Conservation (phyloP, 2,888 invertebrate species). For the Chrysotoxum bicinctum region DNA sequence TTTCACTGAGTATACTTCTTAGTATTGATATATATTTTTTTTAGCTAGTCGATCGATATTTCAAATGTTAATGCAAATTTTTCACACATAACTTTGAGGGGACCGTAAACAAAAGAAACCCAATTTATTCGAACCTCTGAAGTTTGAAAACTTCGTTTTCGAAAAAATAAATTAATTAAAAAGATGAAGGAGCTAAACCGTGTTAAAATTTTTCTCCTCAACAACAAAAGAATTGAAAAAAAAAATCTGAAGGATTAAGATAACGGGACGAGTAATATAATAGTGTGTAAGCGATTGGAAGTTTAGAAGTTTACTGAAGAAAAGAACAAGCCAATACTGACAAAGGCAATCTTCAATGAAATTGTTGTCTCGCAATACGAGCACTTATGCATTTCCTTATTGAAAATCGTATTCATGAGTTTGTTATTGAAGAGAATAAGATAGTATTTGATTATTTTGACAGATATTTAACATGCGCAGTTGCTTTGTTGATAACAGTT, state of each 20-base stretch:
- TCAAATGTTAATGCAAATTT: slow-evolving; percentile 46
- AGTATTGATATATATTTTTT: slow-evolving; percentile 45
- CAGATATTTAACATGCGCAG: slow-evolving; percentile 40
- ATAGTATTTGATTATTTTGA: slow-evolving; percentile 35
- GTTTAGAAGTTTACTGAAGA: slow-evolving; percentile 60
- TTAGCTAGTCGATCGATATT: slow-evolving; percentile 59
- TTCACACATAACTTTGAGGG: slow-evolving; percentile 20
- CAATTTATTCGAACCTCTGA: background rate
- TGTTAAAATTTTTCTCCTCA: background rate
- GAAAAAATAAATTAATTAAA: background rate
- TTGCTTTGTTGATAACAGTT: slow-evolving; percentile 40
- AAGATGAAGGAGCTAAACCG: background rate
- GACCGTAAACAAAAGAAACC: slow-evolving; percentile 4
- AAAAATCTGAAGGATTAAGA: slow-evolving; percentile 16
- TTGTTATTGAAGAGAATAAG: slow-evolving; percentile 54
- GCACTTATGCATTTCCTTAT: slow-evolving; percentile 36
- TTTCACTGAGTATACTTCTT: slow-evolving; percentile 20
- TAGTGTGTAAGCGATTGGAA: slow-evolving; percentile 34
- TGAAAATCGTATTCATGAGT: slow-evolving; percentile 22
- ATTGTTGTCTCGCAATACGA: slow-evolving; percentile 16
- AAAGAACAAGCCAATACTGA: slow-evolving; percentile 34
- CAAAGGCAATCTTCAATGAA: slow-evolving; percentile 55
- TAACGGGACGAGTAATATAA: slow-evolving; percentile 25
- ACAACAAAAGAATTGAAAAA: slow-evolving; percentile 14
- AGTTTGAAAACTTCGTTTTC: background rate